A percentile compares a stretch with the other conserved stretches of the same genome.
Conservation (phyloP, 1,140 invertebrate genomes). For the Lysiphlebus fabarum region DNA sequence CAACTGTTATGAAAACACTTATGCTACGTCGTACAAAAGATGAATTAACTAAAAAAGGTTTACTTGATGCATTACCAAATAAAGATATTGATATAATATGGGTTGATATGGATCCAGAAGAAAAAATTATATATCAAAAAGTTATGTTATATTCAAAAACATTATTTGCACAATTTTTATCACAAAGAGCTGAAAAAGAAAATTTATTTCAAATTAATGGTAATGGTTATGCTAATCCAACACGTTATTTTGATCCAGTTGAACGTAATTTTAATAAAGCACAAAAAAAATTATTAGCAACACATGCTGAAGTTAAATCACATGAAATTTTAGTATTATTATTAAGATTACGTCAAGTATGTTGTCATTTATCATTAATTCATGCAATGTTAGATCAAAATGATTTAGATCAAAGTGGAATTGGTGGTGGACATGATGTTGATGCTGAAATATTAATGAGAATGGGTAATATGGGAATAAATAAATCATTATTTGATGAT, state of each 20-base stretch:
- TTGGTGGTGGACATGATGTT: slow-evolving; percentile 28
- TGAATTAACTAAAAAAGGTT: slow-evolving; percentile 64
- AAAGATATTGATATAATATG: slow-evolving; percentile 59
- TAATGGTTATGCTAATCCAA: slow-evolving; percentile 34
- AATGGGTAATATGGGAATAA: slow-evolving; percentile 59
- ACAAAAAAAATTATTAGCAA: slow-evolving; percentile 40
- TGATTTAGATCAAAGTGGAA: slow-evolving; percentile 40
- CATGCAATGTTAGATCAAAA: slow-evolving; percentile 64
- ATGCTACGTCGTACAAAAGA: slow-evolving; percentile 82
- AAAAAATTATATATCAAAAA: slow-evolving; percentile 77
- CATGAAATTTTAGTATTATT: slow-evolving; percentile 79
- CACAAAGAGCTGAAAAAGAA: slow-evolving; percentile 69
- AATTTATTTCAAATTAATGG: slow-evolving; percentile 37
- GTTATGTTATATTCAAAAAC: slow-evolving; percentile 69
- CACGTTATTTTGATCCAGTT: slow-evolving; percentile 12
- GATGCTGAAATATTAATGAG: slow-evolving; percentile 54
- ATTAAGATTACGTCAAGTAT: slow-evolving; percentile 81
- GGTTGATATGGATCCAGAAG: slow-evolving; percentile 65
- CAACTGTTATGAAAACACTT: slow-evolving; percentile 75
- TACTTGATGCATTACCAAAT: slow-evolving; percentile 63
- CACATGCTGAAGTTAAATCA: slow-evolving; percentile 60
- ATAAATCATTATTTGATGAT: not conserved
- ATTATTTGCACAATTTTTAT: slow-evolving; percentile 71
- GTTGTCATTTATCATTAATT: slow-evolving; percentile 83
- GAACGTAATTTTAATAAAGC: slow-evolving; percentile 48